Base-by-base conservation (phyloP, 2,113 vertebrate species). In the Pardalotus punctatus region DNA sequence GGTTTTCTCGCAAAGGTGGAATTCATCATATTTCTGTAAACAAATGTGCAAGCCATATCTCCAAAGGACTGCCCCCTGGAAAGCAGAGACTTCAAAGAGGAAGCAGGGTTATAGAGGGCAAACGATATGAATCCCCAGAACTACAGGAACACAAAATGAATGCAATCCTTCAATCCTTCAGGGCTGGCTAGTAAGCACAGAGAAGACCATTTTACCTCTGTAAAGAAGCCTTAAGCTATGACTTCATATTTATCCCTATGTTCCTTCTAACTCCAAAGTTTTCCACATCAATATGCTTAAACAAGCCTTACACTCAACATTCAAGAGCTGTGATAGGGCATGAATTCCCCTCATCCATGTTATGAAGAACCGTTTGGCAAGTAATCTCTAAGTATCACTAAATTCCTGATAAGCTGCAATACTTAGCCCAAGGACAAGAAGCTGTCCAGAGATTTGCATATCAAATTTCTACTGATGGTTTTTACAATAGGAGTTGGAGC, bases 361-460 rank as follows among this genome's bases (percentile, higher is more conserved):
- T 40, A 43, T 8, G 47, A 66, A 79, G 79, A 85, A 43, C 29
- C 70, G 60, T 50, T 87, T 60, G 40, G 73, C 3, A 11, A 85
- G 48, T 84, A 65, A 96, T 92, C 88, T 93, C 53, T 35, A 31
- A 91, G 89, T 88, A 93, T 94, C 92, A 65, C 82, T 67, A 23
- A 88, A 93, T 74, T 90, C 61, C 53, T 47, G 86, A 92, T 95
- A 95, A 94, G 42, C 42, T 84, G 57, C 38, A 82, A 81, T 61
- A 57, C 88, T 89, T 87, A 92, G 83, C 86, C 81, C 80, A 86
- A 90, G 88, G 94, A 96, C 45, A 47, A 94, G 72, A 86, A 96
- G 71, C 67, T 71, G 43, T 45, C 60, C 36, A 84, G 88, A 64
- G 33, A 95, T 95, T 94, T 96, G 96, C 96, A 94, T 95, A 94